Evolutionary conservation across 2,797 vertebrate species (phyloP), one percentile per base, ranked within the genome.

Genomic region (Linurgus olivaceus): DNA sequence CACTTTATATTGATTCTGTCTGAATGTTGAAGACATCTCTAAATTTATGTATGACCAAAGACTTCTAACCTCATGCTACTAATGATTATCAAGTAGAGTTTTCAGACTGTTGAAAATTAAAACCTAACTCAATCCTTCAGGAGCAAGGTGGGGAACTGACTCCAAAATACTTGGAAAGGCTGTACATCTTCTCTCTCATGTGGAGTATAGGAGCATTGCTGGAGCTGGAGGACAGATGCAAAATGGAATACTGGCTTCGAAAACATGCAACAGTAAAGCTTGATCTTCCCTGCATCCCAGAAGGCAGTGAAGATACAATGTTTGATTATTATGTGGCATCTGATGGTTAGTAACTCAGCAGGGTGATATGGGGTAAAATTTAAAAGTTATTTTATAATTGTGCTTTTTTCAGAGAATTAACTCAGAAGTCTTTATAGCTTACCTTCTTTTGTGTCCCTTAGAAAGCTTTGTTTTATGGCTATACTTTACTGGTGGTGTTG

Each of bases 201-300:
- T 99, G 99, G 99, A 99, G 99, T 54, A 25, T 99, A 2, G 99
- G 99, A 25, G 99, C 99, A 3, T 77, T 98, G 37, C 97, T 99
- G 79, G 99, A 99, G 90, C 95, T 97, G 73, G 98, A 98, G 1
- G 98, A 99, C 90, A 98, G 99, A 54, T 96, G 90, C 80, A 99
- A 98, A 93, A 95, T 99, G 98, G 99, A 99, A 86, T 90, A 83
- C 28, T 99, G 99, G 99, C 98, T 99, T 67, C 98, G 98, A 81
- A 94, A 94, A 4, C 98, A 98, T 76, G 94, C 98, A 42, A 80
- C 45, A 8, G 94, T 98, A 87, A 73, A 80, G 50, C 96, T 99
- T 76, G 98, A 98, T 94, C 97, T 99, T 96, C 99, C 99, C 4
- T 95, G 93, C 20, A 97, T 98, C 86, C 94, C 96, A 11, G 44